phyloP scores from a whole-genome alignment of 2,888 invertebrate species.

The Cylloceria caligata region DNA sequence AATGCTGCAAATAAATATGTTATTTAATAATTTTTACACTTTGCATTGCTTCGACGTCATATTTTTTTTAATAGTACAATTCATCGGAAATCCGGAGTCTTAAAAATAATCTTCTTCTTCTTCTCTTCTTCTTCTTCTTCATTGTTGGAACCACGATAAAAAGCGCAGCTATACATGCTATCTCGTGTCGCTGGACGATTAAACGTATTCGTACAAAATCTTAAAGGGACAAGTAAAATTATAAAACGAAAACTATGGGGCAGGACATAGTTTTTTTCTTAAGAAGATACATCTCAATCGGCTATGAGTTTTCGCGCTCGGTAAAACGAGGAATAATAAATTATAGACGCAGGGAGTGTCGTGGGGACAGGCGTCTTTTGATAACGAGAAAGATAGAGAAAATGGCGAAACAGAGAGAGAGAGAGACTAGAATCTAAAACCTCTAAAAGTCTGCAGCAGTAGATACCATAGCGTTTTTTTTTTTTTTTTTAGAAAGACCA shows the following conservation, averaged over 20 bases:
- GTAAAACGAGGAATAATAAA: slow-evolving; percentile 66
- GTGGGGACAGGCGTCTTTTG: slow-evolving; percentile 47
- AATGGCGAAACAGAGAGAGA: too few relatives aligned
- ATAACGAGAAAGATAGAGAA: slow-evolving; percentile 41
- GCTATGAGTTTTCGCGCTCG: slow-evolving; percentile 16
- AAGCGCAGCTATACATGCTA: slow-evolving; percentile 62
- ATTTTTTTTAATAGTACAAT: background rate
- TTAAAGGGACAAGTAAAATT: slow-evolving; percentile 68
- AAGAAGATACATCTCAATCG: slow-evolving; percentile 53
- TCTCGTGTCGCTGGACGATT: slow-evolving; percentile 19
- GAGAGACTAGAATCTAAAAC: slow-evolving; percentile 82
- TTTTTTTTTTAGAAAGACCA: slow-evolving; percentile 75
- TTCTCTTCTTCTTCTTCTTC: slow-evolving; percentile 71
- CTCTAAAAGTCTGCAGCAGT: slow-evolving; percentile 62
- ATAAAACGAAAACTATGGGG: slow-evolving; percentile 52
- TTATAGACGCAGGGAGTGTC: slow-evolving; percentile 75
- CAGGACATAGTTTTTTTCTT: slow-evolving; percentile 12
- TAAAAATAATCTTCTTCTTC: slow-evolving; percentile 50
- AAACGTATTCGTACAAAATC: slow-evolving; percentile 75
- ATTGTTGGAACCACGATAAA: slow-evolving; percentile 68
- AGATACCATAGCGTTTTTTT: slow-evolving; percentile 18
- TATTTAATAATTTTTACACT: slow-evolving; percentile 61
- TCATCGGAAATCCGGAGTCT: slow-evolving; percentile 10
- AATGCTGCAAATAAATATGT: slow-evolving; percentile 48
- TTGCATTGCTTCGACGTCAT: slow-evolving; percentile 41